Base-by-base conservation (phyloP, 1,140 invertebrate genomes). In the Drosophila ironensis region DNA sequence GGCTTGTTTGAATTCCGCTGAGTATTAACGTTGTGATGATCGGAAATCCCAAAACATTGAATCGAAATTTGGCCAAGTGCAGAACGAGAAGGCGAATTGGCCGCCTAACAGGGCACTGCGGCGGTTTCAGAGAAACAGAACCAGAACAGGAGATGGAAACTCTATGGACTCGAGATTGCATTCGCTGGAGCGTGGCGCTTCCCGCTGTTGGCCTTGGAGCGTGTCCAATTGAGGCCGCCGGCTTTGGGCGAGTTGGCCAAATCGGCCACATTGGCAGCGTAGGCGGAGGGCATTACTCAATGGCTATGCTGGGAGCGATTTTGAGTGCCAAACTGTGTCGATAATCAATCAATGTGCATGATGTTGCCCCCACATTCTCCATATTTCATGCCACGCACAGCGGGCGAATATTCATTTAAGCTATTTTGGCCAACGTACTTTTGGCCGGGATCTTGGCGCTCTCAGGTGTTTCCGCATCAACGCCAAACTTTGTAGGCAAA, bases 291-390 rank as follows among this genome's bases (percentile, higher is more conserved):
- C 76, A 82, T 81, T 72, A 82, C 71, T 81, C 68, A 64, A 22
- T 51, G 66, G 12, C 37, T 7, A 17, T 59, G 37, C 20, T 47
- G 25, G 46, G n/a, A 40, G 33, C 45, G 50, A 12, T 46, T 74
- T 69, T 28, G 61, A 82, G 78, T 82, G 78, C 46, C 44, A 61
- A 84, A 70, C 74, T 52, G 53, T 84, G 78, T 84, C 64, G 70
- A 71, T 84, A 84, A 84, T 84, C 78, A 84, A 84, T 78, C 78
- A 78, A 59, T 46, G 52, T 47, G 45, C 50, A 38, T 52, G 42
- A 50, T 63, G 20, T 16, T 51, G 12, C 42, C 22, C 27, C 28
- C 54, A 35, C 44, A 25, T 19, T 12, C 9, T 46, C 24, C 24
- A 59, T 24, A 24, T 37, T 24, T n/a, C 51, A 38, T 27, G n/a